phyloP scores from a whole-genome alignment of 1,140 invertebrate species.

The Heliconius congener region DNA sequence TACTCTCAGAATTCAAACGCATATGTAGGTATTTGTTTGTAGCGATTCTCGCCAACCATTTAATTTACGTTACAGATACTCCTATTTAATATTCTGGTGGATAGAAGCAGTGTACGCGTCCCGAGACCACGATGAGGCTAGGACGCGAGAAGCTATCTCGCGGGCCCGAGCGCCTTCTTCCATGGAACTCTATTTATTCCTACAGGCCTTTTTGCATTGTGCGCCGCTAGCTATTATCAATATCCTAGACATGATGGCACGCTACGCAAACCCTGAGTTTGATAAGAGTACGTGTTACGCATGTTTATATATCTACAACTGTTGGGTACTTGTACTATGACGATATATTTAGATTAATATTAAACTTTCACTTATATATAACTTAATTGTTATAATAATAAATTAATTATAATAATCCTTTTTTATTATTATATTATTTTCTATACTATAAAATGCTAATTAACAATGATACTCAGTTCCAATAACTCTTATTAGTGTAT shows the following conservation, averaged over 20 bases:
- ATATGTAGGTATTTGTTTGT: neutral
- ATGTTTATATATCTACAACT: slow-evolving; percentile 13
- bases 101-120: slow-evolving; percentile 85
- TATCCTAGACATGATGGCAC: slow-evolving; percentile 62
- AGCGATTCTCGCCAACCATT: slow-evolving; percentile 11
- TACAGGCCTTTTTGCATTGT: slow-evolving; percentile 89
- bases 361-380: neutral
- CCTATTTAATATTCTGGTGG: slow-evolving; percentile 86
- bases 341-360: neutral
- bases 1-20: neutral
- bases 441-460: too few species aligned
- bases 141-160: slow-evolving; percentile 82
- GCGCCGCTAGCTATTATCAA: slow-evolving; percentile 86
- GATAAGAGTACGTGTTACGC: slow-evolving; percentile 60
- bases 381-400: neutral
- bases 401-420: too few species aligned
- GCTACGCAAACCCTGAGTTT: slow-evolving; percentile 53
- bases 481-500: too few species aligned
- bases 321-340: neutral
- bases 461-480: too few species aligned
- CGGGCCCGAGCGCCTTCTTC: slow-evolving; percentile 83
- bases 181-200: slow-evolving; percentile 87
- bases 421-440: too few species aligned
- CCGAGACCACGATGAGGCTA: slow-evolving; percentile 76
- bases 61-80: slow-evolving; percentile 80